Evolutionary conservation across 2,113 vertebrate genomes (phyloP).

Genomic region (Pachycephala philippinensis): DNA sequence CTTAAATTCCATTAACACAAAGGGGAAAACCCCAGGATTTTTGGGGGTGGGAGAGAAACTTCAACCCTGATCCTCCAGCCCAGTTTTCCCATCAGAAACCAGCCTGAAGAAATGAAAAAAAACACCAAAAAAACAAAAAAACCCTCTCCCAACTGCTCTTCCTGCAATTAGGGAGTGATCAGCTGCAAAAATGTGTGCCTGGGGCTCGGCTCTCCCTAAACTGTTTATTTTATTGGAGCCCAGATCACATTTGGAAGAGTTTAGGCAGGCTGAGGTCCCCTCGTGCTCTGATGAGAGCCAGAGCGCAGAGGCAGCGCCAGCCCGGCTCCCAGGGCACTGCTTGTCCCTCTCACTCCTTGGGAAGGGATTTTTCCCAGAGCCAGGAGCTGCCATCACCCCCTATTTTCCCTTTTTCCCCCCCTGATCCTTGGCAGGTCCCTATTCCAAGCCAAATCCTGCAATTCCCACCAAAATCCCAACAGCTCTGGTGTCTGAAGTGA

Average conservation of each 20-base stretch:
- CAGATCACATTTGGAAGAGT: constrained; percentile 45
- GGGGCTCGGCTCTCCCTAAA: constrained; percentile 30
- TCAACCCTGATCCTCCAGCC: background rate
- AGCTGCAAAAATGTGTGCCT: constrained; percentile 40
- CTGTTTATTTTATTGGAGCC: constrained; percentile 44
- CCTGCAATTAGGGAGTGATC: constrained; percentile 34
- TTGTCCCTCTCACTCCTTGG: background rate
- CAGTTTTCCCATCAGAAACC: constrained; percentile 45
- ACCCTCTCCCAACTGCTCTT: background rate
- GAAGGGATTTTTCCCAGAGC: background rate
- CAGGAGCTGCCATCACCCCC: background rate
- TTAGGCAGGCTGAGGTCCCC: constrained; percentile 20
- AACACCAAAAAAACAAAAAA: too few species aligned
- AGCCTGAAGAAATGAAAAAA: background rate
- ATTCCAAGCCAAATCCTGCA: background rate
- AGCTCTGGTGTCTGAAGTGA: background rate
- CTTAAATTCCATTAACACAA: background rate
- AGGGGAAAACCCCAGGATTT: background rate
- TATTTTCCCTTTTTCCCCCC: accelerated
- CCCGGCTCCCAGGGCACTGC: background rate
- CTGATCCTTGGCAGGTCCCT: background rate
- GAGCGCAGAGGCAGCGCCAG: background rate
- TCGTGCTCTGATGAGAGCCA: background rate
- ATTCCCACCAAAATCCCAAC: background rate
- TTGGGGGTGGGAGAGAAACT: background rate